Evolutionary conservation across 2,797 vertebrate genomes (phyloP).

Genomic region (Neopelma chrysocephalum): DNA sequence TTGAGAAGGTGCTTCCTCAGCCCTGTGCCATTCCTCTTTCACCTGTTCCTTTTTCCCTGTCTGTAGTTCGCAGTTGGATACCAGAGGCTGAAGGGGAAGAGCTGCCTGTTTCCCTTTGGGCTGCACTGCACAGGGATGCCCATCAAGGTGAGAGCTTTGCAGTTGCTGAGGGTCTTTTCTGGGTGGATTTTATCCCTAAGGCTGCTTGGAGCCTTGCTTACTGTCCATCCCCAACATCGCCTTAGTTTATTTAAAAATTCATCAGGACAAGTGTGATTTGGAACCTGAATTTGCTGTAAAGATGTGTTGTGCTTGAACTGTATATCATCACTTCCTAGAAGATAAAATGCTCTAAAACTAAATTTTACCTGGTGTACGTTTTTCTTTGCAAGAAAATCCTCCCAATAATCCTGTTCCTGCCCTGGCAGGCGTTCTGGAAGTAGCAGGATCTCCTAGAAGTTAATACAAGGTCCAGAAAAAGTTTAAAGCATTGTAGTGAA

Average conservation of each 20-base stretch:
- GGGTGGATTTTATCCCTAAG: neutral
- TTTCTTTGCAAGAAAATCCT: neutral
- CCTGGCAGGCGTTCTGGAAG: neutral
- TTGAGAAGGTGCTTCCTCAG: neutral
- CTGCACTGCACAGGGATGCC: conserved; percentile 99
- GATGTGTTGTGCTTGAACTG: neutral
- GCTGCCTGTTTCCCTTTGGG: conserved; percentile 94
- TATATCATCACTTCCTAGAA: neutral
- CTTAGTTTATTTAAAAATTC: neutral
- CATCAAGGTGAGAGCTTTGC: conserved; percentile 86
- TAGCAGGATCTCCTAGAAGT: neutral
- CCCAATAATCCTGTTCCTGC: neutral
- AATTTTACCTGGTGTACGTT: neutral
- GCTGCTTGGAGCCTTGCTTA: neutral
- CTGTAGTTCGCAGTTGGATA: conserved; percentile 89
- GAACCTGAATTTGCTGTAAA: neutral
- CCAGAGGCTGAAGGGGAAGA: conserved; percentile 92
- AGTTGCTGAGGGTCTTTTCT: neutral
- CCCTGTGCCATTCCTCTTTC: neutral
- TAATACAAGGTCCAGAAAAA: neutral
- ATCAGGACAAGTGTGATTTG: neutral
- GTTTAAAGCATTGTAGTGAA: neutral
- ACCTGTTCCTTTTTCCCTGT: neutral
- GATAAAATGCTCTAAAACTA: neutral
- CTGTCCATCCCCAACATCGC: neutral